A percentile compares a stretch with the other conserved stretches of the same genome.
Evolutionary conservation across 2,113 vertebrate genomes (phyloP).

Genomic region (Ploceus nigricollis): DNA sequence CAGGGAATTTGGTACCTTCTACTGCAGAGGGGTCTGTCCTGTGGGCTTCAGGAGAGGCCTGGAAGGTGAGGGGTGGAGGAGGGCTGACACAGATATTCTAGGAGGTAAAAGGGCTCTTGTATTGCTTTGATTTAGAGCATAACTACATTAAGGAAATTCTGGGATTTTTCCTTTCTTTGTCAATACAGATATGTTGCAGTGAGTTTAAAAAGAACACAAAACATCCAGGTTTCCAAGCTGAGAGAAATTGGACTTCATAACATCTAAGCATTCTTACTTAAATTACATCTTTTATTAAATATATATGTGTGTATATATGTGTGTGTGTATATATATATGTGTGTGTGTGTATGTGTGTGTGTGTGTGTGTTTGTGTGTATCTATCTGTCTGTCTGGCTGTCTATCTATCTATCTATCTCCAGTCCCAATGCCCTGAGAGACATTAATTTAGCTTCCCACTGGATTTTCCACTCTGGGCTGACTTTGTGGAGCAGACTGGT

Average conservation of each 20-base stretch:
- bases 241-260: background rate
- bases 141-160: background rate
- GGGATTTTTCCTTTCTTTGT: background rate
- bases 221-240: background rate
- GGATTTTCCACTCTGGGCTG: background rate
- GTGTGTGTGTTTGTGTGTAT: fast-evolving
- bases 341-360: background rate
- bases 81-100: background rate
- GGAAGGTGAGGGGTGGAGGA: background rate
- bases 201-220: background rate
- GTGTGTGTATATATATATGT: too few species aligned
- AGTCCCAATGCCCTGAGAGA: background rate
- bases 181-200: background rate
- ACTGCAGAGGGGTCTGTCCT: background rate
- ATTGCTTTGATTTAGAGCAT: background rate
- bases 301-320: background rate
- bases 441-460: background rate
- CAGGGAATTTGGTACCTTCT: background rate
- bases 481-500: background rate
- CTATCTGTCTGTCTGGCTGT: background rate
- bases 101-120: background rate
- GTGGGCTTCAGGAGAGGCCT: background rate
- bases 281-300: background rate
- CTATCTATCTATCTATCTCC: background rate
- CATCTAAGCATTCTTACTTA: background rate